A percentile compares a stretch with the other conserved stretches of the same genome.
phyloP scores from a whole-genome alignment of 2,113 vertebrate species.

The Oceanodroma tethys region DNA sequence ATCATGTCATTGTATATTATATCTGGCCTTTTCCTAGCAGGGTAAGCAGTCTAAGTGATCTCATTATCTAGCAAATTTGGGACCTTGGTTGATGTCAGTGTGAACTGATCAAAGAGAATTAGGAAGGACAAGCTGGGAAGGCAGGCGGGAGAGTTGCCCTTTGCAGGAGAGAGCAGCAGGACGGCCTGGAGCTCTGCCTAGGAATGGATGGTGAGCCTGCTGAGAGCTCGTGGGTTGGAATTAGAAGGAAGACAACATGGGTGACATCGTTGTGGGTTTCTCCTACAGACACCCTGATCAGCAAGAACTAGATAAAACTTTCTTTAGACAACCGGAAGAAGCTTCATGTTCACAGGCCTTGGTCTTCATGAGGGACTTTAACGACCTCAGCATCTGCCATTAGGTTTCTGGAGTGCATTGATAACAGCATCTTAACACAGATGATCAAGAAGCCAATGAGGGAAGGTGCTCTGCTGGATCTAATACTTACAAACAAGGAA shows the following conservation, averaged over 20 bases:
- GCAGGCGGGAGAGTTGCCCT: not conserved
- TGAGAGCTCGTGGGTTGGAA: not conserved
- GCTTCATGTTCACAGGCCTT: not conserved
- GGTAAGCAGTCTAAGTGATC: not conserved
- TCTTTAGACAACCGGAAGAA: not conserved
- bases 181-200: not conserved
- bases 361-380: not conserved
- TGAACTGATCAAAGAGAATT: not conserved
- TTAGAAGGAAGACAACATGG: not conserved
- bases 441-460: not conserved
- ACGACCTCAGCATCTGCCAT: too few species aligned
- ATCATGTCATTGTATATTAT: not conserved
- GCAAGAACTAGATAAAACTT: not conserved
- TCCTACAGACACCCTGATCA: not conserved
- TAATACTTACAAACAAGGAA: not conserved
- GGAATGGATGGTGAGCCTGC: not conserved
- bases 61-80: not conserved
- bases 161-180: not conserved
- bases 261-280: not conserved
- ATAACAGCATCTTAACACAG: not conserved
- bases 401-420: not conserved
- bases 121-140: not conserved
- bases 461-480: not conserved
- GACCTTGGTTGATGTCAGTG: not conserved
- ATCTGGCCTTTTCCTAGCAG: not conserved